Evolutionary conservation across 2,888 invertebrate genomes (phyloP), one percentile per base, ranked within the genome.

Genomic region (Phaedon cochleariae): DNA sequence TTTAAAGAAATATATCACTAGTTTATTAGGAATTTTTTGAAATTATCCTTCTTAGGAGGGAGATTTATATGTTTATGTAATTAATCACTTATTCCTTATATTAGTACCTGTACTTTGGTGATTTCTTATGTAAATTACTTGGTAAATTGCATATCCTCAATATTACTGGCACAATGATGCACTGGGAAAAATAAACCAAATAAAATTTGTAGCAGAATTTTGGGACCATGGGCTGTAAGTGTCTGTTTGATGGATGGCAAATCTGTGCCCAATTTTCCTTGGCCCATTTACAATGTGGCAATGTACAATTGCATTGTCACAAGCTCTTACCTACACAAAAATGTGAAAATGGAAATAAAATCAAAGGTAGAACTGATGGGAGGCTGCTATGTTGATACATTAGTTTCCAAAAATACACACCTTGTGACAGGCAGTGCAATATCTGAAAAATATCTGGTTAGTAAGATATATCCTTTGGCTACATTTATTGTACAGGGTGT

Each of bases 161-260:
- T n/a, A n/a, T n/a, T n/a, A n/a, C n/a, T n/a, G n/a, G n/a, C n/a
- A n/a, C n/a, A n/a, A n/a, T n/a, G n/a, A n/a, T n/a, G n/a, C n/a
- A n/a, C n/a, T n/a, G n/a, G n/a, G n/a, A n/a, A n/a, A 7, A 3
- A 34, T 15, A 1, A 15, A n/a, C 41, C n/a, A 41, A 41, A 41
- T 4, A 41, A 26, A 54, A 49, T 73, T 77, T 80, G 76, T 74
- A 85, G 81, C 82, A 94, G 95, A 79, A 86, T 96, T 70, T 86
- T 95, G 64, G 96, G 96, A 0, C 94, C 96, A 0, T 87, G 90
- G 59, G 96, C 95, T 78, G 81, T 97, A 15, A 85, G 92, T 55
- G 87, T 89, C 49, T 95, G 95, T 76, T 82, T 95, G 48, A 85
- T 87, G 26, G 90, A 90, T 76, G 89, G 89, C 12, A 86, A 88